Evolutionary conservation across 2,888 invertebrate species (phyloP).

Genomic region (Dryomyza anilis): DNA sequence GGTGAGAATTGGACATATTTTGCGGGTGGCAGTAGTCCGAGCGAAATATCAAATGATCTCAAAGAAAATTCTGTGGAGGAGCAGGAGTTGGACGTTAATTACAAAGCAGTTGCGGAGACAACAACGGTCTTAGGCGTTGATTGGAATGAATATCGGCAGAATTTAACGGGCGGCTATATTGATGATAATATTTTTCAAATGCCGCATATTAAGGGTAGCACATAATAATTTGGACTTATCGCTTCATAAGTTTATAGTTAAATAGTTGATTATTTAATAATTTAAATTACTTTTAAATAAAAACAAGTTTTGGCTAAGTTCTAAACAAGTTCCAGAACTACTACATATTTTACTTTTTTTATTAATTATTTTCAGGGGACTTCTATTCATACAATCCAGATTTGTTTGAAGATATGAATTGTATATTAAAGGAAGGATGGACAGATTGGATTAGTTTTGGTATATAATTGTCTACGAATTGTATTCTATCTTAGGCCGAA

Average conservation of each 20-base stretch:
- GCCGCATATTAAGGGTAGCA: conserved; percentile 41
- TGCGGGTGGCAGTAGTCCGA: conserved; percentile 39
- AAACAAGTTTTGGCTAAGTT: background rate
- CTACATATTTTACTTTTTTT: too few relatives aligned
- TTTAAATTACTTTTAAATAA: background rate
- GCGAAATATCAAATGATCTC: conserved; percentile 36
- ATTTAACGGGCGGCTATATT: conserved; percentile 52
- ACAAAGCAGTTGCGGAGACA: background rate
- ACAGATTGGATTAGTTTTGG: too few relatives aligned
- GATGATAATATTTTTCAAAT: conserved; percentile 52
- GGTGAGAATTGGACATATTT: conserved; percentile 55
- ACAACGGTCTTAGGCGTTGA: conserved; percentile 28
- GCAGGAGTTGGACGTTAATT: conserved; percentile 31
- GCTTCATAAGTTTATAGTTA: background rate
- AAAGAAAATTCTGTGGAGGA: conserved; percentile 45
- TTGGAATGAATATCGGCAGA: conserved; percentile 51
- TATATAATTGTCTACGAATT: too few relatives aligned
- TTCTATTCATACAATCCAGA: too few relatives aligned
- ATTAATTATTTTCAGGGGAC: too few relatives aligned
- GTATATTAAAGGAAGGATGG: too few relatives aligned
- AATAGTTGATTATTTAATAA: background rate
- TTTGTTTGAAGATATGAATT: too few relatives aligned
- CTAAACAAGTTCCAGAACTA: too few relatives aligned
- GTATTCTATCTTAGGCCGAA: too few relatives aligned
- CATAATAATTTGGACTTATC: background rate